A percentile compares a stretch with the other conserved stretches of the same genome.
phyloP scores from a whole-genome alignment of 2,888 invertebrate genomes.

The Nomada ruficornis region DNA sequence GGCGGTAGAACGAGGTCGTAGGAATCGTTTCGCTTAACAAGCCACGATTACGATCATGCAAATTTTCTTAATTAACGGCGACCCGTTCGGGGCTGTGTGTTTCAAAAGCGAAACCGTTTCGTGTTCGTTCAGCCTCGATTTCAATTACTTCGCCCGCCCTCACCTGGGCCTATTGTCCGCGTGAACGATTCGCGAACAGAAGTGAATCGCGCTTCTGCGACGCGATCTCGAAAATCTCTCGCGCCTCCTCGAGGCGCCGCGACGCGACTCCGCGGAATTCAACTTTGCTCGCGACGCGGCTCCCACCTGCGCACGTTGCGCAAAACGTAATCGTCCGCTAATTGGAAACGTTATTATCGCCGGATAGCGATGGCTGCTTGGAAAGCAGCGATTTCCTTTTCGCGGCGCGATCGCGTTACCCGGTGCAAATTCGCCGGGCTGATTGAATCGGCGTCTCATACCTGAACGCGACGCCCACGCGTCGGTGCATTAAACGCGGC shows the following conservation, averaged over 20 bases:
- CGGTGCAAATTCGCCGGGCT: background rate
- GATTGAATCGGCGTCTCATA: constrained; percentile 6
- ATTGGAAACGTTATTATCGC: constrained; percentile 18
- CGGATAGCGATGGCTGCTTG: background rate
- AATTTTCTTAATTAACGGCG: constrained; percentile 70
- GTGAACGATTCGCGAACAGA: constrained; percentile 17
- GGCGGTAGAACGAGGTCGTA: constrained; percentile 21
- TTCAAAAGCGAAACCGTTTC: constrained; percentile 58
- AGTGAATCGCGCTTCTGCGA: constrained; percentile 2
- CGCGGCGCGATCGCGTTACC: background rate
- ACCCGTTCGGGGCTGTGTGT: constrained; percentile 48
- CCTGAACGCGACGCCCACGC: constrained; percentile 17
- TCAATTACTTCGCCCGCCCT: constrained; percentile 36
- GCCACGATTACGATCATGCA: constrained; percentile 68
- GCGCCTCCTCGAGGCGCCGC: constrained; percentile 33
- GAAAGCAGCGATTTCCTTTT: constrained; percentile 8
- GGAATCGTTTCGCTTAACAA: constrained; percentile 63
- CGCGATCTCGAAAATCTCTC: constrained; percentile 49
- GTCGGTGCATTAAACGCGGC: background rate
- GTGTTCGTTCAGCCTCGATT: constrained; percentile 33
- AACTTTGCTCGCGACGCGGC: constrained; percentile 21
- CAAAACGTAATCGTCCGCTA: constrained; percentile 26
- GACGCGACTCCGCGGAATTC: background rate
- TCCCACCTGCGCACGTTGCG: background rate
- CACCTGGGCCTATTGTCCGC: constrained; percentile 48